Evolutionary conservation across 2,888 invertebrate genomes (phyloP).

Genomic region (Ormyrus labotus): DNA sequence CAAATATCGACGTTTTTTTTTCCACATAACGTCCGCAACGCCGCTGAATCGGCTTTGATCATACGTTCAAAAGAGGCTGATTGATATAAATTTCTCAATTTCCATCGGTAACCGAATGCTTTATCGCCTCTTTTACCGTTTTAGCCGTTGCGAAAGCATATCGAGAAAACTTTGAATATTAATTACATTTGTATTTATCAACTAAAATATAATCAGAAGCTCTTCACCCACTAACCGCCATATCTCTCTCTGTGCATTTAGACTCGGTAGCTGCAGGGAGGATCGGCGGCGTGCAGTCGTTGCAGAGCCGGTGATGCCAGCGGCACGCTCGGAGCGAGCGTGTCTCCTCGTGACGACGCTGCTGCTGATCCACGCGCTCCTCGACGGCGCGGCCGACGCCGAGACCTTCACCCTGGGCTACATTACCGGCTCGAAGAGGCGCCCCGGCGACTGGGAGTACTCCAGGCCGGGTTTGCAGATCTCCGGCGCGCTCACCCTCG

Average conservation of each 20-base stretch:
- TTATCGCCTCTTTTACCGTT: neutral
- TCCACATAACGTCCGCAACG: neutral
- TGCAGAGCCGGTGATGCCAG: conserved; percentile 64
- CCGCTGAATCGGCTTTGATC: neutral
- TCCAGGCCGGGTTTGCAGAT: conserved; percentile 85
- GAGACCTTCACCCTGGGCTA: conserved; percentile 88
- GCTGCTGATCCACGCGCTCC: conserved; percentile 62
- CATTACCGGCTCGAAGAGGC: conserved; percentile 89
- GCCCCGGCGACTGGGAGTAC: conserved; percentile 87
- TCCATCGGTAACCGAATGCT: neutral
- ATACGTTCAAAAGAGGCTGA: conserved; percentile 8
- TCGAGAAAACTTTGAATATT: too few species aligned
- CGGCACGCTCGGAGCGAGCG: conserved; percentile 65
- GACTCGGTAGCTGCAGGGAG: too few species aligned
- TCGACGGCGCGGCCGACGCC: conserved; percentile 67
- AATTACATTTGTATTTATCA: too few species aligned
- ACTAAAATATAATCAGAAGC: too few species aligned
- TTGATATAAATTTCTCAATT: neutral
- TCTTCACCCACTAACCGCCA: too few species aligned
- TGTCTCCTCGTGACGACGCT: conserved; percentile 67
- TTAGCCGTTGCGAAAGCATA: too few species aligned
- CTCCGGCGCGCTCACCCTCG: conserved; percentile 91
- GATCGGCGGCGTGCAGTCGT: too few species aligned
- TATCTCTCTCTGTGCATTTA: too few species aligned
- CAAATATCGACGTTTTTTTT: neutral